Evolutionary conservation across 2,797 vertebrate species (phyloP), one percentile per base, ranked within the genome.

Genomic region (Poecilia wingei): DNA sequence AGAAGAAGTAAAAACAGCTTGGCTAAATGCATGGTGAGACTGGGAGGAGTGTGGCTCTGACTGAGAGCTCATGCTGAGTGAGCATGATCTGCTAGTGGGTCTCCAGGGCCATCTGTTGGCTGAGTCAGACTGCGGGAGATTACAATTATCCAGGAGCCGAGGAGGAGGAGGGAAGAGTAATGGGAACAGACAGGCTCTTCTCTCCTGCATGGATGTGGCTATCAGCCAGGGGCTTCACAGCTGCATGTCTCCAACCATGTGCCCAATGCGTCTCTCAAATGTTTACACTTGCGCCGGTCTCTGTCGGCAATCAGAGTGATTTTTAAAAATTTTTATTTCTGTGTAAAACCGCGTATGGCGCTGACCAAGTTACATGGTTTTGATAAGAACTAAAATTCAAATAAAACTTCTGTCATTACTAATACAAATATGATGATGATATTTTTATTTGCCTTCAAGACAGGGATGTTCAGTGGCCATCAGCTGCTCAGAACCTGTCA

Each of bases 61-160:
- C 84, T 75, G 79, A 74, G 84, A 74, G 69, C 82, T 88, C 91
- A 10, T 77, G 93, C 93, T 90, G 93, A 87, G 89, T 79, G 82
- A 93, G 85, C 84, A 83, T 82, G 87, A 88, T 89, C 87, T 92
- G 86, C 78, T 80, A 84, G 89, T 86, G 85, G 84, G 90, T 91
- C 92, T 93, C 91, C 90, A 74, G 92, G 86, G 93, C 93, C 92
- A 90, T 92, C 92, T 93, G 93, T 91, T 84, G 92, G 90, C 85
- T 87, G 88, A 88, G 89, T 82, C 80, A 79, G 87, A 81, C 90
- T 84, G 90, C 75, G 51, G 87, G 91, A 92, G 87, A 87, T 86
- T 80, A 89, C 86, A 91, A 86, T 92, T 85, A 93, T 89, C 87
- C 84, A 79, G 79, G 68, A 90, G 82, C 76, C 49, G 76, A 53